Evolutionary conservation across 2,888 invertebrate genomes (phyloP).

Genomic region (Schizotus pectinicornis): DNA sequence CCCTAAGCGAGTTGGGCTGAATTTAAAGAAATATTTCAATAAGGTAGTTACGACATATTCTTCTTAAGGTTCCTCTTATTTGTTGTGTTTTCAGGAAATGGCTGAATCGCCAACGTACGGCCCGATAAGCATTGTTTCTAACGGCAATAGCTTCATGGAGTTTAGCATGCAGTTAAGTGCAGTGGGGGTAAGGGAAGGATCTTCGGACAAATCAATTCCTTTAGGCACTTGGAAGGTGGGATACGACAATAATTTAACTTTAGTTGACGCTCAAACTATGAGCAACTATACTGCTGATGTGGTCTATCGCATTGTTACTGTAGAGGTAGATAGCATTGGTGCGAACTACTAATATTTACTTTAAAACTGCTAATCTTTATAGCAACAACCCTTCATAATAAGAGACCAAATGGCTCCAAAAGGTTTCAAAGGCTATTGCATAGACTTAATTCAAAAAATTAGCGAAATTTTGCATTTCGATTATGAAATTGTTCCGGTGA

Average conservation of each 20-base stretch:
- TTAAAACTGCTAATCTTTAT: conserved; percentile 1
- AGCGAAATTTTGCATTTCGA: conserved; percentile 85
- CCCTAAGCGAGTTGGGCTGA: conserved; percentile 70
- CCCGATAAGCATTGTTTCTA: conserved; percentile 66
- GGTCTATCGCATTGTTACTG: conserved; percentile 86
- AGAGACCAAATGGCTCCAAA: conserved; percentile 70
- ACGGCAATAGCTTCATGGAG: conserved; percentile 77
- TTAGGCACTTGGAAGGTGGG: conserved; percentile 83
- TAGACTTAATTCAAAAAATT: conserved; percentile 90
- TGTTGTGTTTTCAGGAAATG: conserved; percentile 43
- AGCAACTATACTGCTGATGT: conserved; percentile 79
- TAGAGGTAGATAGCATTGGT: conserved; percentile 74
- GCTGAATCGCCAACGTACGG: conserved; percentile 75
- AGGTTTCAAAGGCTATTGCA: conserved; percentile 87
- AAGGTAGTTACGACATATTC: conserved; percentile 57
- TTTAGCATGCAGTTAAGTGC: conserved; percentile 76
- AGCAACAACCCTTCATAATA: conserved; percentile 87
- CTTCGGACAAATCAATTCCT: conserved; percentile 72
- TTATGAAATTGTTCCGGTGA: conserved; percentile 82
- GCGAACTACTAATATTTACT: too few species aligned
- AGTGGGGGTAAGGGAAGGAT: conserved; percentile 74
- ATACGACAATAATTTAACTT: conserved; percentile 69
- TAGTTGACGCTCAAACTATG: conserved; percentile 71
- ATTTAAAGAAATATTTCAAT: conserved; percentile 72
- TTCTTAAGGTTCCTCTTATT: background rate